These are phyloP conservation scores for Melospiza melodia DNA, from an alignment of 2,113 vertebrate species.

Conservation along the genomic window DNA sequence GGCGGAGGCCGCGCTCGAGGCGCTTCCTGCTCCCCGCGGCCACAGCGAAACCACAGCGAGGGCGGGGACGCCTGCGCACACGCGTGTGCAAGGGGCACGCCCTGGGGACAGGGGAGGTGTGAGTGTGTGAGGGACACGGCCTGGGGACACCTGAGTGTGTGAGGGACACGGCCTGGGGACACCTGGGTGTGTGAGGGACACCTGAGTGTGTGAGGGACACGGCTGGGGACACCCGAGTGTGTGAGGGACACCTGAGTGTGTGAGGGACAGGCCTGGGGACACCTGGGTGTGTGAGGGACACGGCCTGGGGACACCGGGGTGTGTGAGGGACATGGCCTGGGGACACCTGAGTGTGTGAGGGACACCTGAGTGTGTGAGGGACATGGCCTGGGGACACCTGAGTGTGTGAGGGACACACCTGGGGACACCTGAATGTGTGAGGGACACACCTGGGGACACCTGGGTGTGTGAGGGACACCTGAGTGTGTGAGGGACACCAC, in stretches of 20 bases:
- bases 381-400: neutral
- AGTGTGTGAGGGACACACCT: too few relatives aligned
- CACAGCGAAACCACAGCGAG: neutral
- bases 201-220: too few relatives aligned
- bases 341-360: neutral
- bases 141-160: neutral
- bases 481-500: accelerated
- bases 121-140: accelerated
- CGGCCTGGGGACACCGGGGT: too few relatives aligned
- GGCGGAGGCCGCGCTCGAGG: conserved; percentile 1
- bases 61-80: neutral
- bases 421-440: too few relatives aligned
- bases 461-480: too few relatives aligned
- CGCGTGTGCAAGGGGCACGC: neutral
- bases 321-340: accelerated
- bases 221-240: neutral
- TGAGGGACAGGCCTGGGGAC: accelerated
- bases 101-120: neutral
- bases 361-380: too few relatives aligned
- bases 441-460: too few relatives aligned
- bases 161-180: too few relatives aligned
- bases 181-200: neutral
- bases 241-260: too few relatives aligned
- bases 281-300: too few relatives aligned
- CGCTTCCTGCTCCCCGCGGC: neutral